Conservation (phyloP, 2,113 vertebrate genomes). For the Melospiza melodia region DNA sequence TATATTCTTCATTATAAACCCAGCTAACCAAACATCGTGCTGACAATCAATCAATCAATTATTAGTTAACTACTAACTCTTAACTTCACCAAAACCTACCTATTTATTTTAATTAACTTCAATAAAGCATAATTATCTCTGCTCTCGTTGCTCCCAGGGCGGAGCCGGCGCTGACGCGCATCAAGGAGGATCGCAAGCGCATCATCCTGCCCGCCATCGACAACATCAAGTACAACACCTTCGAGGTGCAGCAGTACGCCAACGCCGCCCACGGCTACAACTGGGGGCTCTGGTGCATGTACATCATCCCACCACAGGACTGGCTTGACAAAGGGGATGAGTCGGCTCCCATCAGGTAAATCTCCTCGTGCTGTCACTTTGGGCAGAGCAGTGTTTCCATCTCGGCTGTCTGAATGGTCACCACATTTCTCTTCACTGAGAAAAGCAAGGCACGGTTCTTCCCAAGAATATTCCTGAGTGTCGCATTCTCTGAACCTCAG, state of each 20-base stretch:
- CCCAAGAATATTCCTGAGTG: no score
- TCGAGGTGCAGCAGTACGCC: constrained; percentile 96
- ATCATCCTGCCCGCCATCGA: constrained; percentile 95
- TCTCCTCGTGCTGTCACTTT: not conserved
- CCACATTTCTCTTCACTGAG: no score
- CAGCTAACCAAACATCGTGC: no score
- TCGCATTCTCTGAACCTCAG: no score
- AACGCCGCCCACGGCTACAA: constrained; percentile 96
- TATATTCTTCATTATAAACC: no score
- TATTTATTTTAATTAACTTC: no score
- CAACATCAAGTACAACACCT: constrained; percentile 97
- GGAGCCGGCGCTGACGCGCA: constrained; percentile 88
- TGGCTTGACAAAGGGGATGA: constrained; percentile 97
- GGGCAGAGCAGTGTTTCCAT: fast-evolving
- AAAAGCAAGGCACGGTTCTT: no score
- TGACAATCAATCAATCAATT: no score
- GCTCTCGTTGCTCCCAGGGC: constrained; percentile 76
- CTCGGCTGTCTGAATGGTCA: not conserved
- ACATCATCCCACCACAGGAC: constrained; percentile 94
- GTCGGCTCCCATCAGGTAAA: constrained; percentile 95
- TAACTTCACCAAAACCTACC: no score
- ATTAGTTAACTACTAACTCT: no score
- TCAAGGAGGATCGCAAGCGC: constrained; percentile 90
- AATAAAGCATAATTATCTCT: not conserved
- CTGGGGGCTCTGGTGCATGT: constrained; percentile 99